Conservation (phyloP, 2,113 vertebrate species). For the Oreochromis aureus region DNA sequence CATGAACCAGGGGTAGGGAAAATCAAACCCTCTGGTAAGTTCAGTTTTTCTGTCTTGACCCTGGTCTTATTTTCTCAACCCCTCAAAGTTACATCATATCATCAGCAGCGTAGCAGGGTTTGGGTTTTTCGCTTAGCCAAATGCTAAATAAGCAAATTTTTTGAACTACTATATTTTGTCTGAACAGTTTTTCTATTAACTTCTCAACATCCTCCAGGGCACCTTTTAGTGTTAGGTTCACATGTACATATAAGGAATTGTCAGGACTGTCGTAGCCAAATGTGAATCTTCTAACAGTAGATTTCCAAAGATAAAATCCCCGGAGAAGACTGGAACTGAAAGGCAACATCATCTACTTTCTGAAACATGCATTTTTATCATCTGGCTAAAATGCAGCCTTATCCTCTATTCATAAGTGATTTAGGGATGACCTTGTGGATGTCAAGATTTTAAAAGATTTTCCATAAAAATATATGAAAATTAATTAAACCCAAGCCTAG, state of each 20-base stretch:
- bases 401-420: not conserved
- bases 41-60: not conserved
- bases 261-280: not conserved
- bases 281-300: not conserved
- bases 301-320: not conserved
- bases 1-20: not conserved
- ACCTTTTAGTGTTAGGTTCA: not conserved
- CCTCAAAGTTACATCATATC: not conserved
- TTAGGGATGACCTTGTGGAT: not conserved
- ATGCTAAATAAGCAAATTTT: not conserved
- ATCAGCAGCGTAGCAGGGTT: not conserved
- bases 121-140: not conserved
- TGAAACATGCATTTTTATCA: not conserved
- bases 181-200: not conserved
- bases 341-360: not conserved
- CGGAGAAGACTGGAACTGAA: not conserved
- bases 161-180: not conserved
- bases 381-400: not conserved
- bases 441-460: not conserved
- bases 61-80: not conserved
- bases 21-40: not conserved
- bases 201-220: not conserved
- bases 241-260: not conserved
- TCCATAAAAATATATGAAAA: not conserved
- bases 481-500: not conserved